Evolutionary conservation across 1,140 invertebrate species (phyloP), one percentile per base, ranked within the genome.

Genomic region (Brachionus plicatilis): DNA sequence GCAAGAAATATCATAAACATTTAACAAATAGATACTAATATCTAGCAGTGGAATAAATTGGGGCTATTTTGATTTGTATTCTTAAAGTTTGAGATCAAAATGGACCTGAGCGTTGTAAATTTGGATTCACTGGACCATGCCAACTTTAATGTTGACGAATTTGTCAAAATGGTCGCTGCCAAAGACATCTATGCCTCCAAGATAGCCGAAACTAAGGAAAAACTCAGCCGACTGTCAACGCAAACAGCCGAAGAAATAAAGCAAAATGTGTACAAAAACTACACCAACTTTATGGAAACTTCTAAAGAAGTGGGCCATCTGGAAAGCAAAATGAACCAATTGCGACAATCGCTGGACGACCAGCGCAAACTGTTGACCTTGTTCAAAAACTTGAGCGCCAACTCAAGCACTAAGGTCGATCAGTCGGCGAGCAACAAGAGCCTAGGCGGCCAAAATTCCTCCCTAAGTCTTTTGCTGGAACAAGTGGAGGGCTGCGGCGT

Each of bases 241-340:
- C 53, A 60, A n/a, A 82, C 79, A 65, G 79, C 79, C 14, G 79
- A 82, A 47, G 79, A 82, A 65, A 82, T 82, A 65, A 82, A 82
- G n/a, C 79, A 82, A 45, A 65, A 45, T n/a, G 79, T 82, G 9
- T 82, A 65, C 79, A 82, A 82, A 45, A 82, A 82, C 45, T 82
- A 82, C 27, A 17, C 79, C 8, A 82, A 82, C 20, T 82, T 82
- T 68, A 82, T 82, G 79, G 79, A 82, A 45, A 82, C 79, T 1
- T 60, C 79, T 24, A 82, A 82, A 82, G 79, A 82, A 68, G 65
- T 82, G 3, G 79, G 79, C 24, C 79, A 82, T 47, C 17, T 82
- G 9, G 79, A 82, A 27, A 37, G 79, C 53, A 82, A 82, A 82
- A 82, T 82, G 79, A 68, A 47, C n/a, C 79, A 82, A 60, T 12